These are phyloP conservation scores for Brachyrhaphis roseni DNA, from an alignment of 2,797 vertebrate species.

Conservation along the genomic window DNA sequence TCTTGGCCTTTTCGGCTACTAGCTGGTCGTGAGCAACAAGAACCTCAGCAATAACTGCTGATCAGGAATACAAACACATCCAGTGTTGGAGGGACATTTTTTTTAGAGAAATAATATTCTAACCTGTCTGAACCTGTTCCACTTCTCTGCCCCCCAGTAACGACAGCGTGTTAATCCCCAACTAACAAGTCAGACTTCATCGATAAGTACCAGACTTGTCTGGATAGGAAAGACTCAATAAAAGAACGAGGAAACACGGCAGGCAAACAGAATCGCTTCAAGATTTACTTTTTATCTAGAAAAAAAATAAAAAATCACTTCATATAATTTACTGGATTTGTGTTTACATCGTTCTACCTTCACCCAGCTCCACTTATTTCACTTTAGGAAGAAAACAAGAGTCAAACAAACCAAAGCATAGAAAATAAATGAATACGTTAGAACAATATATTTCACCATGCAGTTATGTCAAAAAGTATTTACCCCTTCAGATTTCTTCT, in stretches of 20 bases:
- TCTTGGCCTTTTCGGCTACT: background rate
- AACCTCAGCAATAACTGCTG: background rate
- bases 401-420: background rate
- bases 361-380: background rate
- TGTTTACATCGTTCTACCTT: background rate
- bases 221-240: background rate
- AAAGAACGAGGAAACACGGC: background rate
- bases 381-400: background rate
- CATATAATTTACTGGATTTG: background rate
- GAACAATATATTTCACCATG: background rate
- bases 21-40: background rate
- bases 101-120: too few species aligned
- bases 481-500: background rate
- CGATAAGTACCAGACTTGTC: background rate
- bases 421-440: background rate
- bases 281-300: background rate
- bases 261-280: background rate
- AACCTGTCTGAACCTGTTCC: background rate
- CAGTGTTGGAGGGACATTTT: background rate
- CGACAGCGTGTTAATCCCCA: background rate
- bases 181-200: background rate
- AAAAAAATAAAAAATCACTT: background rate
- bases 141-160: background rate
- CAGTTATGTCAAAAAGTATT: background rate
- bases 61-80: background rate